Conservation (phyloP, 2,113 vertebrate species). For the Epinephelus fuscoguttatus region DNA sequence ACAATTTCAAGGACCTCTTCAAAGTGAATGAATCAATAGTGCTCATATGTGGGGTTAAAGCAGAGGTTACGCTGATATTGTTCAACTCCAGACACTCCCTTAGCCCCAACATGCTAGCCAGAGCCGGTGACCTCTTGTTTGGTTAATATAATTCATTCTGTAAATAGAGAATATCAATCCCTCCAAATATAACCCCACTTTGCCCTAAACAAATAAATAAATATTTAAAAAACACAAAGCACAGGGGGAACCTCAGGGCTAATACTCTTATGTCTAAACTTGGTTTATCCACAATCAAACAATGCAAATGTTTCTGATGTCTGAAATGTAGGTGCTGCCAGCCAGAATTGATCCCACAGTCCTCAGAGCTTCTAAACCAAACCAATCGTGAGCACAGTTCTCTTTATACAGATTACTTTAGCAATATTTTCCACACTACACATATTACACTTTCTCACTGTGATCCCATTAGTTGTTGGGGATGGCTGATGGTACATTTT, state of each 20-base stretch:
- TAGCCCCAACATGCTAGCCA: conserved; percentile 70
- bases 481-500: not conserved
- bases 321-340: conserved; percentile 71
- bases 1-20: conserved; percentile 84
- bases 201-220: conserved; percentile 60
- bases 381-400: conserved; percentile 43
- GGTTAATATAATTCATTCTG: conserved; percentile 79
- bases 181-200: conserved; percentile 70
- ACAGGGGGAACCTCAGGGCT: conserved; percentile 62
- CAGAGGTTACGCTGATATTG: conserved; percentile 78
- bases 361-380: conserved; percentile 66
- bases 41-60: conserved; percentile 83
- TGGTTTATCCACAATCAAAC: conserved; percentile 76
- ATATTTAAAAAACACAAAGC: conserved; percentile 64
- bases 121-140: conserved; percentile 72
- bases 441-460: conserved; percentile 4
- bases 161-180: conserved; percentile 75
- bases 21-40: conserved; percentile 85
- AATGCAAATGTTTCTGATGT: conserved; percentile 80
- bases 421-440: conserved; percentile 26
- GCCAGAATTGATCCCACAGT: conserved; percentile 70
- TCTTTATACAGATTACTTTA: conserved; percentile 53
- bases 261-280: conserved; percentile 72
- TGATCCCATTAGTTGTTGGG: not conserved
- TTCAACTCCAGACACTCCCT: conserved; percentile 80